phyloP scores from a whole-genome alignment of 2,113 vertebrate genomes.

The Eubucco bourcierii region DNA sequence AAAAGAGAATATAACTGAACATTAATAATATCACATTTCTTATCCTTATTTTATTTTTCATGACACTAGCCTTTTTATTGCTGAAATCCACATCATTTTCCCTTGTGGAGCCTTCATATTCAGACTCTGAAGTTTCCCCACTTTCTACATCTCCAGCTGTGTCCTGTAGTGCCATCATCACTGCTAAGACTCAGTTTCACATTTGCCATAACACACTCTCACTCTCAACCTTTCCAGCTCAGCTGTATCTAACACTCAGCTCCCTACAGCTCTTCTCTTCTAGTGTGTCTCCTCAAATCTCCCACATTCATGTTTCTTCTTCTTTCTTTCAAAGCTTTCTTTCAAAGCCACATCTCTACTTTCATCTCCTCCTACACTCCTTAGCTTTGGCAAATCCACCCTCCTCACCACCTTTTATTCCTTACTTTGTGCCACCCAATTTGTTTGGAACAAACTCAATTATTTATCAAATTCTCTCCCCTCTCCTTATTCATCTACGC shows the following conservation, averaged over 20 bases:
- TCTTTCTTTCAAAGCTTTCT: slow-evolving; percentile 56
- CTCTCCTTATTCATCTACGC: neutral
- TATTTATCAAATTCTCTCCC: neutral
- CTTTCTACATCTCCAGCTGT: neutral
- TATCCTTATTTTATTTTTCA: neutral
- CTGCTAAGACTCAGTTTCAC: neutral
- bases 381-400: slow-evolving; percentile 19
- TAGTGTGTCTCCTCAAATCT: neutral
- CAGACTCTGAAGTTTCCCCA: neutral
- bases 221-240: neutral
- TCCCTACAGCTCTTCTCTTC: neutral
- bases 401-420: slow-evolving; percentile 31
- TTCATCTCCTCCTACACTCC: slow-evolving; percentile 63
- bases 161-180: neutral
- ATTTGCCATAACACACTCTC: neutral
- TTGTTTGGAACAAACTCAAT: slow-evolving; percentile 51
- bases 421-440: slow-evolving; percentile 45
- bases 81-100: neutral
- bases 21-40: neutral
- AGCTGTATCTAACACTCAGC: neutral
- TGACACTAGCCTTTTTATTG: neutral
- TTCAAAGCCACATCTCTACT: slow-evolving; percentile 47
- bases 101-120: neutral
- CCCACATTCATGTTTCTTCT: slow-evolving; percentile 7
- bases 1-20: neutral